Conservation (phyloP, 2,888 invertebrate genomes). For the Diogma glabrata region DNA sequence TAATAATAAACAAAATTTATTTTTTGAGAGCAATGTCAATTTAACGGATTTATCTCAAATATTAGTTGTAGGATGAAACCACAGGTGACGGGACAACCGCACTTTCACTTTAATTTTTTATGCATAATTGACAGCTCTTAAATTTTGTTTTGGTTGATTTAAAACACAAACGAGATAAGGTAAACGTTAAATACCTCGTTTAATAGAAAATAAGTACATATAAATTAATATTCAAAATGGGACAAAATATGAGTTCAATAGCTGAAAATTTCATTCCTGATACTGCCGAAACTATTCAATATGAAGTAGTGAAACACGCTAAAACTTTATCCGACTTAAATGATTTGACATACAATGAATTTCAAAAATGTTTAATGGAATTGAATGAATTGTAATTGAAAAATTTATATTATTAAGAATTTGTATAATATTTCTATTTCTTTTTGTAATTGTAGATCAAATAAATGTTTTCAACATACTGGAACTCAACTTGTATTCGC, state of each 20-base stretch:
- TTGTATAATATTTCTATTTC: not conserved
- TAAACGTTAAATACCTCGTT: too few relatives aligned
- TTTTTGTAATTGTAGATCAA: slow-evolving; percentile 41
- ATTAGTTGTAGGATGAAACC: too few relatives aligned
- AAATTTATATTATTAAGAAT: too few relatives aligned
- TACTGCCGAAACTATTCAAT: slow-evolving; percentile 24
- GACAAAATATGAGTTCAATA: slow-evolving; percentile 24
- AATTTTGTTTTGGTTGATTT: too few relatives aligned
- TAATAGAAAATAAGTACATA: too few relatives aligned
- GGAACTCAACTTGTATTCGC: slow-evolving; percentile 53
- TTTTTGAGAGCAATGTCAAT: too few relatives aligned
- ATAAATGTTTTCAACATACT: slow-evolving; percentile 45
- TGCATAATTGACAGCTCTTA: too few relatives aligned
- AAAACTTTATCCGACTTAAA: slow-evolving; percentile 36
- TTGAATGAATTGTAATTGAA: slow-evolving; percentile 48
- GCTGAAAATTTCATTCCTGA: slow-evolving; percentile 24
- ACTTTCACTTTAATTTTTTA: too few relatives aligned
- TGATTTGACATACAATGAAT: slow-evolving; percentile 44
- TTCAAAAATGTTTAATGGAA: slow-evolving; percentile 43
- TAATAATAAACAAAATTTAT: too few relatives aligned
- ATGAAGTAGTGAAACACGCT: slow-evolving; percentile 31
- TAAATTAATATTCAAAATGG: slow-evolving; percentile 21
- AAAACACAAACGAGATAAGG: too few relatives aligned
- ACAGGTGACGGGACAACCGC: too few relatives aligned
- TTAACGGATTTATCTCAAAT: too few relatives aligned